These are phyloP conservation scores for Acrobasis suavella DNA, from an alignment of 2,888 invertebrate genomes.

Conservation along the genomic window DNA sequence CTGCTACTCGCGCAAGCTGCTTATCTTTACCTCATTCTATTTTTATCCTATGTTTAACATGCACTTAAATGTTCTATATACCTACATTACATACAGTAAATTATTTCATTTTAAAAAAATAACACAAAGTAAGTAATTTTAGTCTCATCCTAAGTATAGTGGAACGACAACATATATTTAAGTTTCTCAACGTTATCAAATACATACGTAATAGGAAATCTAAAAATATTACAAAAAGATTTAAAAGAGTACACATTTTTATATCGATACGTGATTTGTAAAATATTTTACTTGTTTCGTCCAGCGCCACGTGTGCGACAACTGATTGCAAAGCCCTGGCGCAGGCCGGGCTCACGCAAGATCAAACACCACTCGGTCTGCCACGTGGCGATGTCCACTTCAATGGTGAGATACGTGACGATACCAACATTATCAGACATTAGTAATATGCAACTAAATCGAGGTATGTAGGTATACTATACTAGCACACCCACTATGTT, in stretches of 20 bases:
- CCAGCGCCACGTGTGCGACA: conserved; percentile 27
- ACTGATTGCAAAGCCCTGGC: conserved; percentile 27
- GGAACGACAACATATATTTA: no score
- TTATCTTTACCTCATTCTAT: conserved; percentile 15
- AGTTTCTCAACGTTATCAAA: no score
- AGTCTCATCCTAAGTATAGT: no score
- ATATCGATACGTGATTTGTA: conserved; percentile 2
- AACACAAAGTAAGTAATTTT: no score
- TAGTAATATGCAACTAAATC: background rate
- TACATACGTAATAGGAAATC: background rate
- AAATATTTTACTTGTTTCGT: conserved; percentile 12
- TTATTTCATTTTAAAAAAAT: no score
- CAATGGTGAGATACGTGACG: conserved; percentile 47
- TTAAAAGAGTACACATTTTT: background rate
- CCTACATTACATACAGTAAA: no score
- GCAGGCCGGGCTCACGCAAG: conserved; percentile 33
- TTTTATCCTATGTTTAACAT: background rate
- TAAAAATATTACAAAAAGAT: background rate
- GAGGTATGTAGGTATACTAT: background rate
- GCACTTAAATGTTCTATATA: no score
- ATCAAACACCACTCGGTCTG: conserved; percentile 56
- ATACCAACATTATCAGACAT: conserved; percentile 27
- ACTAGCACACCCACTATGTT: no score
- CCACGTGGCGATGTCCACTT: conserved; percentile 55
- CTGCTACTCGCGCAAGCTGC: background rate